A percentile compares a stretch with the other conserved stretches of the same genome.
These are phyloP conservation scores for Lissocephala sabroskyi DNA, from an alignment of 2,888 invertebrate species.

Conservation along the genomic window DNA sequence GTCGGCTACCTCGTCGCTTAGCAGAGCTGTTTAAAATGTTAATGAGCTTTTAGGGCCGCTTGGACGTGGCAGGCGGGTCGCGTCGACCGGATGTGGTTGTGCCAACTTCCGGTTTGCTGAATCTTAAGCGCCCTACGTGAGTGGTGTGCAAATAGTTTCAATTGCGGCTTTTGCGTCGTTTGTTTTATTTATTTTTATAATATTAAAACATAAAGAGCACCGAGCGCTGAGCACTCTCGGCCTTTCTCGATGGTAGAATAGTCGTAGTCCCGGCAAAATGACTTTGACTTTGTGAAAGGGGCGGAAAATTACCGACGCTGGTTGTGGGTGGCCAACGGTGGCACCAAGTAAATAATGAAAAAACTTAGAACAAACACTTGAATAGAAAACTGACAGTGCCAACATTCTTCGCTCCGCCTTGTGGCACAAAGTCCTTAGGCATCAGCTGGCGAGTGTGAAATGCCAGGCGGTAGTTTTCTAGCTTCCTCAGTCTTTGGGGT, in stretches of 20 bases:
- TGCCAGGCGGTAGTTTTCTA: too few species aligned
- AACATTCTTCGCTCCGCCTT: constrained; percentile 1
- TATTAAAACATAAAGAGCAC: constrained; percentile 66
- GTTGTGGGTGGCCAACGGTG: too few species aligned
- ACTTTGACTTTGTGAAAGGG: constrained; percentile 63
- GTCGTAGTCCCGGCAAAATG: constrained; percentile 28
- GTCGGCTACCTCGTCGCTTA: constrained; percentile 25
- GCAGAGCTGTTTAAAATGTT: constrained; percentile 62
- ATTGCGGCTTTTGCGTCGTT: constrained; percentile 63
- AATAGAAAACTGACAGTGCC: too few species aligned
- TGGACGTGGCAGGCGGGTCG: constrained; percentile 6
- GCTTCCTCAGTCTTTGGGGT: too few species aligned
- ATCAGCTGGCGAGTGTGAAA: constrained; percentile 1
- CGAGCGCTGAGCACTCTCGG: too few species aligned
- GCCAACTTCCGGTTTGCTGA: constrained; percentile 63
- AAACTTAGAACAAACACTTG: constrained; percentile 22
- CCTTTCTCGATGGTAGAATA: constrained; percentile 10
- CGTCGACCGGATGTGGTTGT: constrained; percentile 52
- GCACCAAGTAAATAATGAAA: constrained; percentile 37
- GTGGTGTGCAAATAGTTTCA: constrained; percentile 66
- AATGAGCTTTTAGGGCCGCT: constrained; percentile 60
- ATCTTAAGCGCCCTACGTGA: constrained; percentile 62
- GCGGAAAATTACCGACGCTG: constrained; percentile 67
- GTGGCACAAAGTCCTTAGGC: too few species aligned
- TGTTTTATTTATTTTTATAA: constrained; percentile 66